Evolutionary conservation across 2,797 vertebrate genomes (phyloP), one percentile per base, ranked within the genome.

Genomic region (Esox lucius): DNA sequence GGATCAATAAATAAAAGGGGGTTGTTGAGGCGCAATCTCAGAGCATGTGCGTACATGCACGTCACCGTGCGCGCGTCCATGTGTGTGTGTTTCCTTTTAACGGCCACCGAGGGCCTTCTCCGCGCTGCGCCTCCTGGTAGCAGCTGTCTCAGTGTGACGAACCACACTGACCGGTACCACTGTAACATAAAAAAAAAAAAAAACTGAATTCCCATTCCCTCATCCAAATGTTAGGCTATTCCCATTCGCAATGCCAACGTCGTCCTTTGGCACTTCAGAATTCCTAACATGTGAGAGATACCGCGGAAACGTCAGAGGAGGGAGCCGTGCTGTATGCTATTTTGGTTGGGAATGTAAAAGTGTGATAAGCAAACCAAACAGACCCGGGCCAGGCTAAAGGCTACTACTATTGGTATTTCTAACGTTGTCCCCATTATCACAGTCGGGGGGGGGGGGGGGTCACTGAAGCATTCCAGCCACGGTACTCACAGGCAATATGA

Each of bases 1-100:
- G 87, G 94, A 98, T 97, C 96, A 96, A 98, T 97, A 95, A 94
- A 90, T 84, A 85, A 86, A 90, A 83, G 83, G 87, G 88, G 89
- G 86, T 86, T 92, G 83, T 89, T 82, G 88, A 92, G 90, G 92
- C 86, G 72, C 91, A 93, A 92, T 89, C 92, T 94, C 89, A 81
- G 71, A 80, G 87, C 92, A 88, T 81, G 62, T 75, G 68, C 74
- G 85, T 89, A 11, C 42, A 13, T 12, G 12, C 42, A 87, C 81
- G 80, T 91, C 82, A 7, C 82, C 83, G 72, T 65, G 71, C 49
- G 76, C 31, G 56, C 15, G 77, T 31, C 66, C 53, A 46, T 73
- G 72, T 53, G 77, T 67, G 56, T 65, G 77, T 76, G 80, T 67
- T 68, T 77, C 62, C 70, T 73, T 65, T 76, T 46, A 59, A 42